Conservation (phyloP, 1,140 invertebrate species). For the Orius laevigatus region DNA sequence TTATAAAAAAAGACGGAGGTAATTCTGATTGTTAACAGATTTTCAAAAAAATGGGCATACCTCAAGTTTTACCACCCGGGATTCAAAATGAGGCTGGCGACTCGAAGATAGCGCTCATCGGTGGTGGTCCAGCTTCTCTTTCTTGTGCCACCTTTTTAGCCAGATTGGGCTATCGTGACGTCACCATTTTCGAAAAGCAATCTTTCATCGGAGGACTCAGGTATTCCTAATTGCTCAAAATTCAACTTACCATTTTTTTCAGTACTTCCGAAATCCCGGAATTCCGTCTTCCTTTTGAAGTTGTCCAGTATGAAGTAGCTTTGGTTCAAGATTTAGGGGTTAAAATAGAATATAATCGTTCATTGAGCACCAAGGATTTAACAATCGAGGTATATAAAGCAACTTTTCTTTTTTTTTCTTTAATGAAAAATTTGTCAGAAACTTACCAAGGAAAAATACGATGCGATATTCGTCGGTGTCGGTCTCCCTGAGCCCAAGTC, state of each 20-base stretch:
- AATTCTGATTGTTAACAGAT: constrained; percentile 34
- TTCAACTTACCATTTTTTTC: too few species aligned
- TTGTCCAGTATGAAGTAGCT: constrained; percentile 85
- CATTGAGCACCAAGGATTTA: constrained; percentile 47
- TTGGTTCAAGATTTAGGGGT: constrained; percentile 86
- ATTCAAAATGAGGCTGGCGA: constrained; percentile 36
- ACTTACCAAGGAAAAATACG: constrained; percentile 23
- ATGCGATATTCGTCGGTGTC: constrained; percentile 84
- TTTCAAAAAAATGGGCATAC: constrained; percentile 86
- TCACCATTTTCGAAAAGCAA: constrained; percentile 87
- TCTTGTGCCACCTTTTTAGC: constrained; percentile 93
- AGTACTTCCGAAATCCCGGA: constrained; percentile 94
- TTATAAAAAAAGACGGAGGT: too few species aligned
- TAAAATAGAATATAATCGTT: constrained; percentile 51
- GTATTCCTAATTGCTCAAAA: constrained; percentile 30
- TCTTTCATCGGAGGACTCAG: constrained; percentile 76
- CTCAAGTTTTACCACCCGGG: constrained; percentile 63
- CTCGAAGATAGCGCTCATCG: constrained; percentile 75
- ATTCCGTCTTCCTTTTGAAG: constrained; percentile 82
- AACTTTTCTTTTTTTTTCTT: too few species aligned
- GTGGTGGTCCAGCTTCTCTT: constrained; percentile 90
- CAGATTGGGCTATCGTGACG: constrained; percentile 75
- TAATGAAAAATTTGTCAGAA: too few species aligned
- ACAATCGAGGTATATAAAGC: constrained; percentile 40
- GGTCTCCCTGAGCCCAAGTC: constrained; percentile 83